These are phyloP conservation scores for Portevinia maculata DNA, from an alignment of 2,888 invertebrate species.

Conservation along the genomic window DNA sequence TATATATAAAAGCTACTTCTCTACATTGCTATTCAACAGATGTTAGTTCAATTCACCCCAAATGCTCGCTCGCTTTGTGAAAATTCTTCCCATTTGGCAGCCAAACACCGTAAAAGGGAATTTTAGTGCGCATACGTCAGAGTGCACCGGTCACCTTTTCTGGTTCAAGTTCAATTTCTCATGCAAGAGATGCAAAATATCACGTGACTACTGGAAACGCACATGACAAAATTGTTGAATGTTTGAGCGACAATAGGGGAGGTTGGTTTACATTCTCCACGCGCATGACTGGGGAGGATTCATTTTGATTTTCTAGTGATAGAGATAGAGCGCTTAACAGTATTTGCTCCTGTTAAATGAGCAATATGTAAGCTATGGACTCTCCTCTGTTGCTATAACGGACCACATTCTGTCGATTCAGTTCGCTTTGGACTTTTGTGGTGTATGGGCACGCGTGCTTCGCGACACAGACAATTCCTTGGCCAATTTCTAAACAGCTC, in stretches of 20 bases:
- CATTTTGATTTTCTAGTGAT: neutral
- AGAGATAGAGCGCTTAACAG: conserved; percentile 32
- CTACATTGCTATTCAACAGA: conserved; percentile 11
- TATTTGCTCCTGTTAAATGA: conserved; percentile 17
- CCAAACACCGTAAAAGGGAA: conserved; percentile 2
- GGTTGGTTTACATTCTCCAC: neutral
- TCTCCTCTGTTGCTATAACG: neutral
- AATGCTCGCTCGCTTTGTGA: conserved; percentile 10
- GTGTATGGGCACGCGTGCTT: conserved; percentile 19
- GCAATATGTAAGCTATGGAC: neutral
- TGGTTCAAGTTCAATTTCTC: conserved; percentile 55
- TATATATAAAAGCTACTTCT: neutral
- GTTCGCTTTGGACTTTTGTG: conserved; percentile 35
- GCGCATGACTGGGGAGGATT: conserved; percentile 1
- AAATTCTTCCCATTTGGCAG: conserved; percentile 4
- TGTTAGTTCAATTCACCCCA: conserved; percentile 6
- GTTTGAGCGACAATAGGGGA: neutral
- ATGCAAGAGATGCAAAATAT: conserved; percentile 18
- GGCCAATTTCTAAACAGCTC: neutral
- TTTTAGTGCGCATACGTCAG: conserved; percentile 54
- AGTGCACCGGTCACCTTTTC: conserved; percentile 19
- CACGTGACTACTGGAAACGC: conserved; percentile 36
- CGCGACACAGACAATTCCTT: neutral
- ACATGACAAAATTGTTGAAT: conserved; percentile 29
- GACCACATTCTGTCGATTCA: conserved; percentile 15